Percentiles rank a stretch among this genome's conserved stretches.
Evolutionary conservation across 2,888 invertebrate species (phyloP).

Genomic region (Dynastes tityus): DNA sequence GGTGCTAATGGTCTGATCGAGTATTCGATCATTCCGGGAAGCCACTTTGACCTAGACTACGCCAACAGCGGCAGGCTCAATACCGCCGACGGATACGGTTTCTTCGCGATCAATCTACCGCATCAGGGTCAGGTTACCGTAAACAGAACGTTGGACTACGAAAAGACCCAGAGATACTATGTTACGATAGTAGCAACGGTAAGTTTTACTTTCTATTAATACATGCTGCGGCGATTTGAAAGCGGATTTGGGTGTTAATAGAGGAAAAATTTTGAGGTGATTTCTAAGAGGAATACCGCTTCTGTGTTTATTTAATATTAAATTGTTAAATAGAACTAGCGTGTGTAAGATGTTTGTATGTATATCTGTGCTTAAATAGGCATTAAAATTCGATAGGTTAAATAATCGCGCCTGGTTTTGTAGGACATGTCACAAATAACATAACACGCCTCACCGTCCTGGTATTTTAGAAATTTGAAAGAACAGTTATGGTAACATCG

Average conservation of each 20-base stretch:
- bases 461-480: constrained; percentile 17
- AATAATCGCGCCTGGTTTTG: not conserved
- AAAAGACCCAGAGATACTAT: constrained; percentile 89
- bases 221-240: not conserved
- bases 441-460: not conserved
- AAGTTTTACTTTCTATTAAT: constrained; percentile 66
- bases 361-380: not conserved
- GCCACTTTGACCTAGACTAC: constrained; percentile 73
- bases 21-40: constrained; percentile 86
- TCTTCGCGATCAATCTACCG: constrained; percentile 88
- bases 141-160: constrained; percentile 89
- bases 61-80: constrained; percentile 73
- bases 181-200: constrained; percentile 92
- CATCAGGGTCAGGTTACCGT: constrained; percentile 93
- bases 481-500: not conserved
- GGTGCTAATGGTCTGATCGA: constrained; percentile 92
- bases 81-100: constrained; percentile 85
- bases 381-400: not conserved
- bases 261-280: not conserved
- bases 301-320: not conserved
- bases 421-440: constrained; percentile 11
- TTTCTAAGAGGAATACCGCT: not conserved
- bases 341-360: not conserved
- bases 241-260: not conserved
- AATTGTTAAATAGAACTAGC: not conserved